These are phyloP conservation scores for Alaudala cheleensis DNA, from an alignment of 2,113 vertebrate species.

Conservation along the genomic window DNA sequence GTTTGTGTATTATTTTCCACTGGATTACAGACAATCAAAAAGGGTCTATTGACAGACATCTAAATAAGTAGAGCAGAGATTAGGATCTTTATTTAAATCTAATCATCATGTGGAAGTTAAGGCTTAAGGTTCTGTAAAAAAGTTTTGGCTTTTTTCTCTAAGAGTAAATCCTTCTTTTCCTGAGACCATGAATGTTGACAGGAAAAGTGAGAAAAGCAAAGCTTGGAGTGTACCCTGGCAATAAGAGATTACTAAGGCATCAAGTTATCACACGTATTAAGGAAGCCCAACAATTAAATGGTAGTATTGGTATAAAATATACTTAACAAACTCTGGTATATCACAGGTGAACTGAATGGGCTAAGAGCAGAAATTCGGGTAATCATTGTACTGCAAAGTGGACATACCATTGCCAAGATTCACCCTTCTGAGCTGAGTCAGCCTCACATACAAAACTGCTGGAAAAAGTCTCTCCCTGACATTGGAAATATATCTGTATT, in stretches of 20 bases:
- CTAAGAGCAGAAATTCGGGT: background rate
- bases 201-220: background rate
- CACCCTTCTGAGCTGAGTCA: background rate
- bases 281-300: background rate
- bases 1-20: background rate
- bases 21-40: background rate
- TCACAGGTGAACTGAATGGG: background rate
- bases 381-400: background rate
- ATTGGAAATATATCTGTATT: conserved; percentile 3
- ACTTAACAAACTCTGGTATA: background rate
- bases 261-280: background rate
- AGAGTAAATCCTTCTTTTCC: background rate
- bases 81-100: background rate
- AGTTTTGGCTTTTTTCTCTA: background rate
- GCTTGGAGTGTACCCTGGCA: background rate
- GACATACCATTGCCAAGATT: conserved; percentile 24
- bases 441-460: background rate
- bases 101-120: background rate
- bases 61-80: background rate
- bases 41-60: background rate
- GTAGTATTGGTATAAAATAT: background rate
- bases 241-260: background rate
- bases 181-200: background rate
- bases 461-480: background rate
- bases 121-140: background rate